Base-by-base conservation (phyloP, 2,888 invertebrate genomes). In the Synanthedon formicaeformis region DNA sequence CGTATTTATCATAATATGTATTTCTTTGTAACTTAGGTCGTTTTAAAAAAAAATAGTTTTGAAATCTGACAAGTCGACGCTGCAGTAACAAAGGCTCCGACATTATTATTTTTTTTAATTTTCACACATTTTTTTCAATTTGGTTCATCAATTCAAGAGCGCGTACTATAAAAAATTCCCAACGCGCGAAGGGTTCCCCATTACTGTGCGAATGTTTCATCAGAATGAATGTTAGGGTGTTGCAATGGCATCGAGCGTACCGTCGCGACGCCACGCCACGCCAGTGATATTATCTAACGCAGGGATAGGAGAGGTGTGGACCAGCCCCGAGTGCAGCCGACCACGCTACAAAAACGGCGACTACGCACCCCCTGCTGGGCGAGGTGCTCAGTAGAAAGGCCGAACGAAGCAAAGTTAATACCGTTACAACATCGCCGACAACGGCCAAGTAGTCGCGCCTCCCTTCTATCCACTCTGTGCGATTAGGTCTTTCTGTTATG, bases 281-380 rank as follows among this genome's bases (percentile, higher is more conserved):
- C 81, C 78, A 83, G 80, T 84, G 77, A 82, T 84, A 67, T 67
- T 84, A 71, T 86, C 76, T 86, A 81, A 82, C 85, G 87, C 89
- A 89, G 89, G 89, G 88, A 87, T 85, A 88, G 86, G 78, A 74
- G 86, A 71, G 75, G 60, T 55, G 74, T 67, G 50, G 84, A 80
- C 81, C 84, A 78, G 76, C 81, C 81, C 60, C 76, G 81, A 3
- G 71, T 73, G 66, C 79, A 81, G 76, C 79, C 79, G 60, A 66
- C 79, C 51, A 89, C 91, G 64, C 88, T 90, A 61, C 92, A 91
- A 89, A 91, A 90, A 87, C 91, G 93, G 81, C 91, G 92, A 71
- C 92, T 94, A 80, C 92, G 93, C 86, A 92, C 93, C 75, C 94
- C 94, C 74, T 91, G 93, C 84, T 94, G 94, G 94, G 92, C 93